Evolutionary conservation across 1,140 invertebrate species (phyloP), one percentile per base, ranked within the genome.

Genomic region (Hesperophylax magnus): DNA sequence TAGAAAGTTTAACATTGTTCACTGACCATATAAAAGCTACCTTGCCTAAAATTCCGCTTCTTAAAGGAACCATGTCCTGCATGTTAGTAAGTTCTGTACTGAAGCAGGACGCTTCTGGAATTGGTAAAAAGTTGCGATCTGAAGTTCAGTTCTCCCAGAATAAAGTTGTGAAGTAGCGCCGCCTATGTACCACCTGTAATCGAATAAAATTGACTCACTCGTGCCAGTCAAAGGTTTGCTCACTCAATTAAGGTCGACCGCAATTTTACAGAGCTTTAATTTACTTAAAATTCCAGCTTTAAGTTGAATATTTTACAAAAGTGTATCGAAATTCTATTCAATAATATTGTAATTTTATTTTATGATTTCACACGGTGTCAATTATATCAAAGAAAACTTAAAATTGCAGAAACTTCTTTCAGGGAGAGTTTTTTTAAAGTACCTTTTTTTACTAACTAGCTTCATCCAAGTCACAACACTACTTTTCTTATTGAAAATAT

Each of bases 151-250:
- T 60, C 56, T 60, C 15, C 27, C 39, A 27, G 71, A 22, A 47
- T 47, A 47, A 60, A 76, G 56, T 53, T 34, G 18, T 60, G 20
- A 20, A 31, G 15, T 60, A 39, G 24, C 53, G 53, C 27, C 54
- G 72, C 72, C 54, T 39, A 58, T 60, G 34, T 76, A 60, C 72
- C 31, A 76, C 72, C 72, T 76, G 72, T 76, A 76, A 76, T 76
- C 72, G 72, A 76, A 76, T 76, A 58, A 76, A 76, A 76, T 76
- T 39, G 53, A 76, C 72, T 75, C 72, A 34, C 72, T 76, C 72
- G 60, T 76, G 72, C 72, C 54, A n/a, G 72, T 7, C 53, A 56
- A 20, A 56, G 71, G 34, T 76, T 76, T 76, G 72, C 60, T 34
- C 72, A 56, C 31, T 75, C 72, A 76, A 61, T 76, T 74, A 60